Evolutionary conservation across 2,888 invertebrate species (phyloP), one percentile per base, ranked within the genome.

Genomic region (Lasioglossum calceatum): DNA sequence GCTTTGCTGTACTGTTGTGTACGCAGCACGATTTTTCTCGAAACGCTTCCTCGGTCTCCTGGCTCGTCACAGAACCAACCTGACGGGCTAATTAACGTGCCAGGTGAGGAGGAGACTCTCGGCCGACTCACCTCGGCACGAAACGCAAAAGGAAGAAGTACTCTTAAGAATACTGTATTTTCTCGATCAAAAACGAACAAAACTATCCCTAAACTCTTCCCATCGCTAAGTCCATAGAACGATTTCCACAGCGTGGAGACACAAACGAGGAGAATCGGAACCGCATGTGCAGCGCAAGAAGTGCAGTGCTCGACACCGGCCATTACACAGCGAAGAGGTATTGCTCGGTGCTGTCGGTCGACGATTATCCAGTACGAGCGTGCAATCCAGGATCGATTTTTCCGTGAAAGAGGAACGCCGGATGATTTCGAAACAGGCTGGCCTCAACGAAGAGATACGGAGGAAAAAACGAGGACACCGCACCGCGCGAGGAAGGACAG

Each of bases 291-390:
- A 27, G 14, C 61, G 61, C 61, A 61, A 61, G 27, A 61, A 61
- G 16, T 32, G 54, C 54, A 23, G 23, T 54, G 54, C 54, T 54
- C 54, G 54, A 54, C 23, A 54, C 23, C 54, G 54, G 54, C 54
- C 54, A 54, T 27, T 61, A 27, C n/a, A 32, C 61, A 27, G 27
- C 61, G 27, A 61, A 32, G 61, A 61, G 61, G 27, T 39, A 42
- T 32, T 72, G 50, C 72, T 54, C 73, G 10, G 54, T 19, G 54
- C 54, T 23, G 54, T 54, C 54, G 54, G 54, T 54, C 71, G 73
- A 73, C 72, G 50, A 23, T 79, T 79, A 79, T 79, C 72, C 23
- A 23, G 32, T 54, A 23, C 42, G 42, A 44, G 42, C 61, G 47
- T n/a, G 14, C 67, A 67, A 78, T 78, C 47, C n/a, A 32, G 8